These are phyloP conservation scores for Tinamus major DNA, from an alignment of 2,797 vertebrate species.

Conservation along the genomic window DNA sequence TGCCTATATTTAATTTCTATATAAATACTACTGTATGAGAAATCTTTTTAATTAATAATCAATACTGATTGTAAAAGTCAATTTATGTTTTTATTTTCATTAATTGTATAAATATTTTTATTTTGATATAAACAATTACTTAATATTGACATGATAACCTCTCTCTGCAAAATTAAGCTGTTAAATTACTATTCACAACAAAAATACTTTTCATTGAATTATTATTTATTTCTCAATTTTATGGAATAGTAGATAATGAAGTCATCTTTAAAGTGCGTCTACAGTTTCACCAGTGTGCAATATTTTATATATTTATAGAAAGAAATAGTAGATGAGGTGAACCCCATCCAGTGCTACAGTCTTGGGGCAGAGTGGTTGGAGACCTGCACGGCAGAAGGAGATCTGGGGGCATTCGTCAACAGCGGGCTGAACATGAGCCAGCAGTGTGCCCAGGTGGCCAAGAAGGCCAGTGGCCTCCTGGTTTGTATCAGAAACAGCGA, in stretches of 20 bases:
- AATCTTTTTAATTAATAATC: slow-evolving; percentile 23
- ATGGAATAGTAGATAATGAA: not conserved
- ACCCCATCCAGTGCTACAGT: too few species aligned
- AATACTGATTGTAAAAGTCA: not conserved
- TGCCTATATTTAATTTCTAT: not conserved
- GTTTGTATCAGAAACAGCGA: too few species aligned
- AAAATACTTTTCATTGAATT: not conserved
- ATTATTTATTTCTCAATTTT: not conserved
- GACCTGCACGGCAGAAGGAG: too few species aligned
- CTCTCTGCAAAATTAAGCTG: not conserved
- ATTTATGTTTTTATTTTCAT: not conserved
- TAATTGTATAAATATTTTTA: not conserved
- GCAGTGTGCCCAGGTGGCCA: too few species aligned
- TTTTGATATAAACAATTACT: not conserved
- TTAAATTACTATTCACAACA: not conserved
- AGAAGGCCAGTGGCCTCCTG: too few species aligned
- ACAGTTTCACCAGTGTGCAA: not conserved
- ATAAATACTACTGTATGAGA: not conserved
- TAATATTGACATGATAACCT: not conserved
- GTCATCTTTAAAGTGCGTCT: not conserved
- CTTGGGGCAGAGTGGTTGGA: too few species aligned
- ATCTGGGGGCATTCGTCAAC: too few species aligned
- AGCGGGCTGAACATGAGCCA: too few species aligned
- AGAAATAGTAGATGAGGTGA: not conserved
- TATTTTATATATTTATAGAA: not conserved